A percentile compares a stretch with the other conserved stretches of the same genome.
Evolutionary conservation across 2,888 invertebrate genomes (phyloP).

Genomic region (Alsophila aescularia): DNA sequence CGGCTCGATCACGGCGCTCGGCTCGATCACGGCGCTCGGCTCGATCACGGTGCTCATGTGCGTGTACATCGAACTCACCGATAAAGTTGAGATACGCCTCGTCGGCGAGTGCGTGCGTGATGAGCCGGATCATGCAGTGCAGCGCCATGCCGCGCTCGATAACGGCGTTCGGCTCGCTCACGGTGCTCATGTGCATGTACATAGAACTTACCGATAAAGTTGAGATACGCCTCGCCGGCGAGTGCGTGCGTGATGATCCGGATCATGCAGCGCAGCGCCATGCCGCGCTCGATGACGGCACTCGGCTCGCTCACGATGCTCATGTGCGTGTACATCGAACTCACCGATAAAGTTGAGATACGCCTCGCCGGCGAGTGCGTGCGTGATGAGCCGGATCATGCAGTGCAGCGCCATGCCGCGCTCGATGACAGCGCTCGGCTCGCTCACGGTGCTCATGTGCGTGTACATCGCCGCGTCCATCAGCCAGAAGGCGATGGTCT

Average conservation of each 20-base stretch:
- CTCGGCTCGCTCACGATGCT: no score
- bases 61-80: no score
- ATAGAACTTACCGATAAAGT: conserved; percentile 96
- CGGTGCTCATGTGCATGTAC: no score
- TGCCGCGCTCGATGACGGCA: conserved; percentile 95
- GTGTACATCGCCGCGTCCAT: conserved; percentile 99
- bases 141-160: conserved; percentile 98
- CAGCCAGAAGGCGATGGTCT: conserved; percentile 99
- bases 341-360: conserved; percentile 99
- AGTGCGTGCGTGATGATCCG: conserved; percentile 96
- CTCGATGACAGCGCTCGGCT: conserved; percentile 90
- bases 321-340: conserved; percentile 92
- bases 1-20: conserved; percentile 87
- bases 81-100: conserved; percentile 99
- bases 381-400: conserved; percentile 97
- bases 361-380: conserved; percentile 97
- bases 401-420: conserved; percentile 98
- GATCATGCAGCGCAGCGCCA: conserved; percentile 99
- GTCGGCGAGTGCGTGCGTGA: no score
- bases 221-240: conserved; percentile 99
- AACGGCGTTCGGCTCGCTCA: no score
- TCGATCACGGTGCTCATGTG: no score
- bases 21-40: no score
- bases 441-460: conserved; percentile 93
- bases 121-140: conserved; percentile 98